Percentiles rank a stretch among this genome's conserved stretches.
Conservation (phyloP, 2,797 vertebrate species). For the Acrossocheilus fasciatus region DNA sequence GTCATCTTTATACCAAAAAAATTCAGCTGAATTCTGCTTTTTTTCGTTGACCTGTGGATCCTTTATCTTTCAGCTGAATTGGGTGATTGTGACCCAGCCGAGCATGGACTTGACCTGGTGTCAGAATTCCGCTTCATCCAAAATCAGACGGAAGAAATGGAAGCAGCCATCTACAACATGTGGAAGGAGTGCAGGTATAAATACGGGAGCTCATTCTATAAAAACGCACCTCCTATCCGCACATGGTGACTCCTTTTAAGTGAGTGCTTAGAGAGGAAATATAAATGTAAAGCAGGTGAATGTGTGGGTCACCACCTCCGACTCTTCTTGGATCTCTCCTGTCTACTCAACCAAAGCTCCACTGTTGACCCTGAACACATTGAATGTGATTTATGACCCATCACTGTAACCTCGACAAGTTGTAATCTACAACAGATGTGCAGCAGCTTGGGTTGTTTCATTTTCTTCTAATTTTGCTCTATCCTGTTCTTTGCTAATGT, state of each 20-base stretch:
- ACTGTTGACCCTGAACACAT: conserved; percentile 34
- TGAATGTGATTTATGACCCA: conserved; percentile 27
- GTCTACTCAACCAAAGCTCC: conserved; percentile 29
- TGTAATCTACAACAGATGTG: conserved; percentile 45
- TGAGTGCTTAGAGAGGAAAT: conserved; percentile 18
- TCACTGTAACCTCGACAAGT: background rate
- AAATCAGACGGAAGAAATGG: conserved; percentile 92
- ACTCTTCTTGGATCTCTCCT: conserved; percentile 1
- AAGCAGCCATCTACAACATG: conserved; percentile 88
- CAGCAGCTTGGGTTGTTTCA: background rate
- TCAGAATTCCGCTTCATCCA: conserved; percentile 96
- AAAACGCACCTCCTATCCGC: background rate
- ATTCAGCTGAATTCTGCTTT: background rate
- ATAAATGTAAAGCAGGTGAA: conserved; percentile 23
- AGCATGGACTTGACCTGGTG: conserved; percentile 90
- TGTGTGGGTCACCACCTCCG: conserved; percentile 26
- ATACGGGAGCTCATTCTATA: background rate
- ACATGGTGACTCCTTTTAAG: background rate
- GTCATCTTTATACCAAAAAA: background rate
- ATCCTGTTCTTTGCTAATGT: background rate
- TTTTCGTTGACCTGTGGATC: conserved; percentile 12
- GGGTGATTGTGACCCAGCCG: conserved; percentile 92
- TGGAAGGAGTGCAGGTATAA: conserved; percentile 97
- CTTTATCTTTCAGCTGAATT: conserved; percentile 86
- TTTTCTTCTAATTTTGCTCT: conserved; percentile 1